Evolutionary conservation across 2,797 vertebrate genomes (phyloP).

Genomic region (Takifugu ocellatus): DNA sequence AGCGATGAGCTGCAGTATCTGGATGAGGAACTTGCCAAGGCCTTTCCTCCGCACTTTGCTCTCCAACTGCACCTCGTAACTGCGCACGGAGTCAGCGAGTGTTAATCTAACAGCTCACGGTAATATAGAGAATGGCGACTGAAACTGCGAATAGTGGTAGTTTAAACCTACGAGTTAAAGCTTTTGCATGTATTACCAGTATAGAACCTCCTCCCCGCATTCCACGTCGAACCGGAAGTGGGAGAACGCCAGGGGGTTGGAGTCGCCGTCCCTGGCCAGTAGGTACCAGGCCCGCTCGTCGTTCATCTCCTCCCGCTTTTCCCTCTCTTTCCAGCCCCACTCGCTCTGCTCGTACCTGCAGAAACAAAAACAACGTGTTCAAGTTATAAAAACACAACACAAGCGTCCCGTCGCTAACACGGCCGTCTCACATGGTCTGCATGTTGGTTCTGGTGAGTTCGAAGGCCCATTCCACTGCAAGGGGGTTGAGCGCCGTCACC

Average conservation of each 20-base stretch:
- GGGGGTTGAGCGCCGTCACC: conserved; percentile 81
- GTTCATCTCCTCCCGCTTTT: conserved; percentile 91
- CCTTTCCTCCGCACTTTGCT: conserved; percentile 88
- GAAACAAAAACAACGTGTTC: neutral
- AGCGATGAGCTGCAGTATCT: conserved; percentile 92
- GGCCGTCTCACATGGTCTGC: conserved; percentile 85
- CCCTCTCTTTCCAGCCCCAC: conserved; percentile 96
- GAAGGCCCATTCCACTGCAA: conserved; percentile 91
- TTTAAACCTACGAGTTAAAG: neutral
- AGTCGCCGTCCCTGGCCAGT: conserved; percentile 80
- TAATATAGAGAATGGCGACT: neutral
- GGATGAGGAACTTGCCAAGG: conserved; percentile 91
- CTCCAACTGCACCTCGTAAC: conserved; percentile 94
- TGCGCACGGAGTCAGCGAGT: conserved; percentile 34
- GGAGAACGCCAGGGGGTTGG: conserved; percentile 86
- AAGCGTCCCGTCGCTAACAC: neutral
- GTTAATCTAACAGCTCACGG: neutral
- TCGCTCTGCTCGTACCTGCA: conserved; percentile 92
- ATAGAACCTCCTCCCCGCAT: conserved; percentile 92
- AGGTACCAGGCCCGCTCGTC: conserved; percentile 95
- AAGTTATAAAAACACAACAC: neutral
- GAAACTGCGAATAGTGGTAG: neutral
- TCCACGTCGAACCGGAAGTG: conserved; percentile 95
- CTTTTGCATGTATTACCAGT: conserved; percentile 78
- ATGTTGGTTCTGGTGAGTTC: conserved; percentile 93